Conservation (phyloP, 1,140 invertebrate species). For the Whitmania pigra region DNA sequence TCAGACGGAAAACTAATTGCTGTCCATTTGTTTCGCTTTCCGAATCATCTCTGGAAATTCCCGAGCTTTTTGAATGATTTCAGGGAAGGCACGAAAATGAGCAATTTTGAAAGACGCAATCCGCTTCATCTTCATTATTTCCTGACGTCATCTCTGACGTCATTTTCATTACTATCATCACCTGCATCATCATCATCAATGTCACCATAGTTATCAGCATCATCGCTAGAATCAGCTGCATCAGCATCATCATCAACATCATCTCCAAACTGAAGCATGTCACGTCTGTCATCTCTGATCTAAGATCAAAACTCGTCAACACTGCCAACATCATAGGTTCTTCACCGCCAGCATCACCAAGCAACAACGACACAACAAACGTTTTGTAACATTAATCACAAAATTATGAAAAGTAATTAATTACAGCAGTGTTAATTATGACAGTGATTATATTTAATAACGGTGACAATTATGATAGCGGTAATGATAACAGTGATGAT, state of each 20-base stretch:
- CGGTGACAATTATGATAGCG: too few relatives aligned
- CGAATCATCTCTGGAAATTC: too few relatives aligned
- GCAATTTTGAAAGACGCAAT: neutral
- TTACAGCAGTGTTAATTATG: neutral
- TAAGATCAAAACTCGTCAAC: neutral
- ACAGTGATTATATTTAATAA: too few relatives aligned
- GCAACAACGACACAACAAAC: neutral
- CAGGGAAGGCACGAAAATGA: too few relatives aligned
- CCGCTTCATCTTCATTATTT: neutral
- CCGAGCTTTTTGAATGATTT: too few relatives aligned
- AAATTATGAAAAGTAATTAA: neutral
- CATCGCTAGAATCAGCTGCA: neutral
- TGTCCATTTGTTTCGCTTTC: neutral
- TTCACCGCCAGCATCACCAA: neutral
- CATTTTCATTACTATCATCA: neutral
- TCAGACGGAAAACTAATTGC: constrained; percentile 5
- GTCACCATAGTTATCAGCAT: too few relatives aligned
- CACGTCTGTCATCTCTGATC: neutral
- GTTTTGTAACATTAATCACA: neutral
- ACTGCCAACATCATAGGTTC: neutral
- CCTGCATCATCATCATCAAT: neutral
- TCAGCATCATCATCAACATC: neutral
- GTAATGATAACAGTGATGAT: neutral
- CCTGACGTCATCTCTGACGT: neutral
- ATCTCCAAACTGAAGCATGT: neutral